Conservation (phyloP, 2,113 vertebrate genomes). For the Mesembrinibis cayennensis region DNA sequence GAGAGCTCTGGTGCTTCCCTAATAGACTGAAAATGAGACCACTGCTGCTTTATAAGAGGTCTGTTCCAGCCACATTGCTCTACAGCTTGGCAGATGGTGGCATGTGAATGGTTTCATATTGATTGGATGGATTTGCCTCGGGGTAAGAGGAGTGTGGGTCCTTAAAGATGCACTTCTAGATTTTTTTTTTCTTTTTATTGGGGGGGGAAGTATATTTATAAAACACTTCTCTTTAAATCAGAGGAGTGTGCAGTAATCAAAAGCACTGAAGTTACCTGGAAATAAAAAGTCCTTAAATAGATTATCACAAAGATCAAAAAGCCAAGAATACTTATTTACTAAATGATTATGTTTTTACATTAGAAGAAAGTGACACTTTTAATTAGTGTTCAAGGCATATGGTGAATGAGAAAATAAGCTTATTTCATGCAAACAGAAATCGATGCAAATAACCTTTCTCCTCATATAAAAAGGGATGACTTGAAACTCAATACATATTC, state of each 20-base stretch:
- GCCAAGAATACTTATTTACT: constrained; percentile 75
- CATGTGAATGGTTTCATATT: constrained; percentile 90
- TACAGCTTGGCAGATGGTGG: constrained; percentile 89
- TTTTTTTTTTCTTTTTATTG: not conserved
- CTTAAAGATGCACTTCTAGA: constrained; percentile 66
- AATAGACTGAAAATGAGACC: constrained; percentile 78
- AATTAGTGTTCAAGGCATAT: constrained; percentile 81
- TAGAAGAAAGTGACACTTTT: constrained; percentile 79
- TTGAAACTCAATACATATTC: constrained; percentile 79
- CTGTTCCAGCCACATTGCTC: constrained; percentile 81
- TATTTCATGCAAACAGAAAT: constrained; percentile 77
- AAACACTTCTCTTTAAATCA: not conserved
- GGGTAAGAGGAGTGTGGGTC: constrained; percentile 74
- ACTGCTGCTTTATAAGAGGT: constrained; percentile 73
- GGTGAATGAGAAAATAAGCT: constrained; percentile 79
- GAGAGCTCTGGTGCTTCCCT: constrained; percentile 74
- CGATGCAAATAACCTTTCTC: constrained; percentile 77
- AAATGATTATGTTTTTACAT: constrained; percentile 75
- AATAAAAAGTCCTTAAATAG: constrained; percentile 69
- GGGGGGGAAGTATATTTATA: not conserved
- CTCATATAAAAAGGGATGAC: constrained; percentile 74
- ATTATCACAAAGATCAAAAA: constrained; percentile 70
- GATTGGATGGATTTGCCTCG: constrained; percentile 84
- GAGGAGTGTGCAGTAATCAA: constrained; percentile 34
- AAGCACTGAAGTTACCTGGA: constrained; percentile 66